Conservation (phyloP, 2,888 invertebrate species). For the Creontiades dilutus region DNA sequence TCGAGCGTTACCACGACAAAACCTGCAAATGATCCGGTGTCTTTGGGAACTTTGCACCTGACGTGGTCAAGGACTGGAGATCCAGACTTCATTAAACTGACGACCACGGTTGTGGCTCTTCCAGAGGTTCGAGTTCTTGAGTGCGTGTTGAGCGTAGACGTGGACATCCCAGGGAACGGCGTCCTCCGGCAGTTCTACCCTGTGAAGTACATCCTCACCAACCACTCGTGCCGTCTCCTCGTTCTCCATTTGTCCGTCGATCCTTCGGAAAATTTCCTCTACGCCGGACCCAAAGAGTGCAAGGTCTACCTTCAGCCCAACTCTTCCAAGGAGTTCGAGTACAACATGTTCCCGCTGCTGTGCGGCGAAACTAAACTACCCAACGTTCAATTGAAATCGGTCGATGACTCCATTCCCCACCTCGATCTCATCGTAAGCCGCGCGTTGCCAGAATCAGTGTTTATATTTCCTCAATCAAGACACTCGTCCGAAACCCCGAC, state of each 20-base stretch:
- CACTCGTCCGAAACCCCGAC: background rate
- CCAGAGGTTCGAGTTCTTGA: slow-evolving; percentile 54
- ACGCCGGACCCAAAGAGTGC: slow-evolving; percentile 95
- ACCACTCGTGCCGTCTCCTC: slow-evolving; percentile 84
- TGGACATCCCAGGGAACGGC: slow-evolving; percentile 80
- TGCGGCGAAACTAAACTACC: slow-evolving; percentile 88
- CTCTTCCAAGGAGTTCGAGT: slow-evolving; percentile 83
- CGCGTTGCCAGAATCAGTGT: slow-evolving; percentile 47
- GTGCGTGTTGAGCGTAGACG: background rate
- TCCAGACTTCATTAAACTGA: background rate
- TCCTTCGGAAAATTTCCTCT: slow-evolving; percentile 95
- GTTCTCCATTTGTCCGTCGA: slow-evolving; percentile 88
- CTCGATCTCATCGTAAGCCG: slow-evolving; percentile 47
- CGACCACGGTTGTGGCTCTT: background rate
- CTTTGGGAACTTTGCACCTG: slow-evolving; percentile 45
- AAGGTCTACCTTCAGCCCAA: slow-evolving; percentile 80
- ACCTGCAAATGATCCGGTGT: background rate
- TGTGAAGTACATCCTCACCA: slow-evolving; percentile 85
- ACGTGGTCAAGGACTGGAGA: slow-evolving; percentile 49
- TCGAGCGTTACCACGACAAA: background rate
- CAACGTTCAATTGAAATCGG: slow-evolving; percentile 79
- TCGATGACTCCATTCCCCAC: slow-evolving; percentile 77
- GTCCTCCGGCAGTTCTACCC: slow-evolving; percentile 81
- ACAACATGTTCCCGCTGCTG: slow-evolving; percentile 89
- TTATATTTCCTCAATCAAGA: slow-evolving; percentile 60